Percentiles rank a stretch among this genome's conserved stretches.
Evolutionary conservation across 2,113 vertebrate species (phyloP).

Genomic region (Bettongia penicillata): DNA sequence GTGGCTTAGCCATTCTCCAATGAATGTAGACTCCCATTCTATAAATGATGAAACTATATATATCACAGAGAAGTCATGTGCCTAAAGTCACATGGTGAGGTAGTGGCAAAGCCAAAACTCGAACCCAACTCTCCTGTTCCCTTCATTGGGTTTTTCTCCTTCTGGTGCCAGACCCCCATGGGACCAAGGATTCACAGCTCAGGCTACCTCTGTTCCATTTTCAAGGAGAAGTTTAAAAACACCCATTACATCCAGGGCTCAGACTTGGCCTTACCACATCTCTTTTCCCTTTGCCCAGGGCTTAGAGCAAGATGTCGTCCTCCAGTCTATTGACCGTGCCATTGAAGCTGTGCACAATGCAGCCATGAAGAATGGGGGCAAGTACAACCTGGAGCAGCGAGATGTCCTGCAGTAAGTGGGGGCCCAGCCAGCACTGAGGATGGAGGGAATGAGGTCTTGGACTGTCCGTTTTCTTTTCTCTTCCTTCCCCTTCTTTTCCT

Average conservation of each 20-base stretch:
- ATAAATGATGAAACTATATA: background rate
- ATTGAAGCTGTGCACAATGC: constrained; percentile 98
- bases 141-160: background rate
- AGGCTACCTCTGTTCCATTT: background rate
- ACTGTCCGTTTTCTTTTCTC: background rate
- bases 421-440: background rate
- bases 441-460: background rate
- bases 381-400: constrained; percentile 98
- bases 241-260: background rate
- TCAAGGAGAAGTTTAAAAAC: background rate
- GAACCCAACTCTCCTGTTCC: background rate
- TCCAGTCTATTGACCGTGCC: constrained; percentile 97
- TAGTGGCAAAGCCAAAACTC: rapidly evolving
- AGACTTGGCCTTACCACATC: background rate
- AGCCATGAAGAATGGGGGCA: constrained; percentile 96
- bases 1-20: background rate
- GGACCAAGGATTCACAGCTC: background rate
- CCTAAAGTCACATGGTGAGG: background rate
- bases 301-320: constrained; percentile 95
- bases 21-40: background rate
- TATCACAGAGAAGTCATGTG: background rate
- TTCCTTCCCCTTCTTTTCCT: background rate
- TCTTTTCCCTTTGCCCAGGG: constrained; percentile 81
- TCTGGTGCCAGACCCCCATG: background rate
- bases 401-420: constrained; percentile 96